Percentiles rank a stretch among this genome's conserved stretches.
phyloP scores from a whole-genome alignment of 2,113 vertebrate genomes.

The Campylorhamphus procurvoides region DNA sequence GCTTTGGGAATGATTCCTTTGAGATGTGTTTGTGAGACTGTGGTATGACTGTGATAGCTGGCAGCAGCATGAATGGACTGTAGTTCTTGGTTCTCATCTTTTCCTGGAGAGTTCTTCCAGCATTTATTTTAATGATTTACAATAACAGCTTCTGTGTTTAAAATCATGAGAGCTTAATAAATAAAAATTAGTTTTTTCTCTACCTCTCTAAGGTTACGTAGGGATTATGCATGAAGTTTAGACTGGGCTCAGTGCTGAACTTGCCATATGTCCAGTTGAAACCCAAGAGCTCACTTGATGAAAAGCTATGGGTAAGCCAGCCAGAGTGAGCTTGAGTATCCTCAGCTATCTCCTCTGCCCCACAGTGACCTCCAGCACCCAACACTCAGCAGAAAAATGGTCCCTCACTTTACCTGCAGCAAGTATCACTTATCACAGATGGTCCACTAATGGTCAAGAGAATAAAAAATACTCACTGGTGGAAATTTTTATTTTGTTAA shows the following conservation, averaged over 20 bases:
- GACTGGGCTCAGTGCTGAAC: not conserved
- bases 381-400: not conserved
- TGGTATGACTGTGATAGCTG: not conserved
- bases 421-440: not conserved
- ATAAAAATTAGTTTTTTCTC: not conserved
- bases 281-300: not conserved
- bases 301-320: not conserved
- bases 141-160: not conserved
- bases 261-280: not conserved
- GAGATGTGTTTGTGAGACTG: not conserved
- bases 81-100: not conserved
- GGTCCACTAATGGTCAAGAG: not conserved
- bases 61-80: accelerated
- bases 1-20: not conserved
- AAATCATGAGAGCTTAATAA: not conserved
- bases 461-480: not conserved
- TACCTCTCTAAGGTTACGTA: not conserved
- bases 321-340: not conserved
- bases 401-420: not conserved
- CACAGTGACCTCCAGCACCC: not conserved
- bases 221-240: not conserved
- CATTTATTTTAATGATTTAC: not conserved
- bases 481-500: not conserved
- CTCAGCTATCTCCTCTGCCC: not conserved
- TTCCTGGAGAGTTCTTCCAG: not conserved